Evolutionary conservation across 2,888 invertebrate genomes (phyloP).

Genomic region (Cryptocheilus praepositus): DNA sequence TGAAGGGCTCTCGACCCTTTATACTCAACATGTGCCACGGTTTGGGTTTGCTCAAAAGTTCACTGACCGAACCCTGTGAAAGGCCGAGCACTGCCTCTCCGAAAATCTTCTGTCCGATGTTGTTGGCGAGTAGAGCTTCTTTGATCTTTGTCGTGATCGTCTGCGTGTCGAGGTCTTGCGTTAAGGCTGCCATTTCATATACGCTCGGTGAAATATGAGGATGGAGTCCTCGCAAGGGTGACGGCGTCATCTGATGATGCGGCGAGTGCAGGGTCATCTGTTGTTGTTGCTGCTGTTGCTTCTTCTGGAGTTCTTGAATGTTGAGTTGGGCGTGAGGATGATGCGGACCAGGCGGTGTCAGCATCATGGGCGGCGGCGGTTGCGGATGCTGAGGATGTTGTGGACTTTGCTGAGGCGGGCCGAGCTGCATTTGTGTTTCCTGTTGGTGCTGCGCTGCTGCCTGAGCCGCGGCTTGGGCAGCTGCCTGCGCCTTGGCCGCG

Average conservation of each 20-base stretch:
- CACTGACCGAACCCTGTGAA: conserved; percentile 97
- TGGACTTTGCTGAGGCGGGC: conserved; percentile 70
- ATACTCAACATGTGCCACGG: conserved; percentile 99
- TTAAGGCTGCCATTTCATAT: conserved; percentile 97
- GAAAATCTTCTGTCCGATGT: conserved; percentile 98
- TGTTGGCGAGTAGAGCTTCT: conserved; percentile 96
- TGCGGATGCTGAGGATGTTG: conserved; percentile 70
- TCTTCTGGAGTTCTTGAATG: conserved; percentile 80
- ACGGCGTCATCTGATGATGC: conserved; percentile 79
- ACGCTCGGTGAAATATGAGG: conserved; percentile 95
- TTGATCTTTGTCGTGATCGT: conserved; percentile 97
- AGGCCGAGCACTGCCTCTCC: conserved; percentile 98
- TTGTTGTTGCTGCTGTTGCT: conserved; percentile 77
- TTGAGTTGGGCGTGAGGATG: conserved; percentile 83
- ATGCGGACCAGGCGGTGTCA: conserved; percentile 86
- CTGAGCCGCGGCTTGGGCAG: conserved; percentile 70
- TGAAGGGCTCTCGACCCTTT: conserved; percentile 97
- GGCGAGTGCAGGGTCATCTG: conserved; percentile 79
- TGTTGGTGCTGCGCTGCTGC: conserved; percentile 70
- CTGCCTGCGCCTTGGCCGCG: conserved; percentile 72
- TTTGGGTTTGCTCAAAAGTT: conserved; percentile 97
- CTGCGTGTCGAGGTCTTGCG: conserved; percentile 97
- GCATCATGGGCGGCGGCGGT: conserved; percentile 79
- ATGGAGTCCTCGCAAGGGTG: conserved; percentile 84
- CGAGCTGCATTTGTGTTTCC: conserved; percentile 69